Evolutionary conservation across 2,113 vertebrate genomes (phyloP), one percentile per base, ranked within the genome.

Genomic region (Anser brachyrhynchus): DNA sequence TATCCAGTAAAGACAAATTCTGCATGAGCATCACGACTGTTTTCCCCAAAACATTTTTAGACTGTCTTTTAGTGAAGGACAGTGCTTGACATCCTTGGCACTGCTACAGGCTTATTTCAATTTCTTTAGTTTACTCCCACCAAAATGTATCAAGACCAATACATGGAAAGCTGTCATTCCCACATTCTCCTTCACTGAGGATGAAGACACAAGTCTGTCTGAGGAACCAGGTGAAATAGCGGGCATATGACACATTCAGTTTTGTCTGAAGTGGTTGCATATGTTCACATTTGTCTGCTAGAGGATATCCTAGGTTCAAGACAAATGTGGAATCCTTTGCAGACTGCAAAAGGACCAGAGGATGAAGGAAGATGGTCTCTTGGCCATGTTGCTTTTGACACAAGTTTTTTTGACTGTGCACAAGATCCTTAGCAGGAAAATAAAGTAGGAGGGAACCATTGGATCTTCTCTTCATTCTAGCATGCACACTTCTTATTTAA

Each of bases 221-320:
- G 3, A 33, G 25, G 33, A 6, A 25, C 11, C 11, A 39, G 29
- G 11, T 59, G 25, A 15, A 29, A 22, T 2, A 11, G 6, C 17
- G 29, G 16, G 5, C 6, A 44, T 9, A 4, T 3, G 10, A 41
- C 9, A 51, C 13, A 17, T 65, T 37, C 44, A 78, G 20, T 43
- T 41, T 57, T 31, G 3, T 18, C 52, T 84, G 17, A 46, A 31
- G 5, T 33, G 10, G 29, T 18, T 0, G 0, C 11, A 15, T 9
- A 4, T 11, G 31, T 74, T 20, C 39, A 35, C 18, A 26, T 1
- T 2, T 1, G 18, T 22, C 61, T 69, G 22, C 28, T 69, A 31
- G 25, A 79, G 23, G 13, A 31, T 13, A 17, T 13, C 33, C 29
- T 9, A 26, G 29, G 18, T 3, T 72, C 33, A 79, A 46, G 33